Base-by-base conservation (phyloP, 2,888 invertebrate species). In the Zele albiditarsus region DNA sequence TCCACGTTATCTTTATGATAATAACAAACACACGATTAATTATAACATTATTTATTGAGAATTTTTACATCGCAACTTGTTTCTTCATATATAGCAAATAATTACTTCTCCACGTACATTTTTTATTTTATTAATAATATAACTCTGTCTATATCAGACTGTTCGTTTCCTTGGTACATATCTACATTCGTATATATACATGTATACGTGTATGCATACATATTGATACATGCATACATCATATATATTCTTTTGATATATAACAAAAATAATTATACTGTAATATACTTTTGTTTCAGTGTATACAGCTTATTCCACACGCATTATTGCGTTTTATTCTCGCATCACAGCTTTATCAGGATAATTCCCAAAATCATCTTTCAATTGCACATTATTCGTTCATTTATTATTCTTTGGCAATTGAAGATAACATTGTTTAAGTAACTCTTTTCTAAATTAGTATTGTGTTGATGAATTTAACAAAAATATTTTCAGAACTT, bases 111-210 rank as follows among this genome's bases (percentile, higher is more conserved):
- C 20, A 53, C n/a, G 27, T 27, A 27, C 60, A 60, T 16, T 60
- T 2, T 28, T 3, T 3, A 25, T 60, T 33, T n/a, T 42, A 14
- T 38, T 42, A n/a, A n/a, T 31, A 8, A 53, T 49, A 12, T 53
- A n/a, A 4, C 33, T 70, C 28, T 49, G 38, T 62, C 25, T 33
- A 42, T 20, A 65, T 73, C 78, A 77, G 74, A 78, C 78, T 76
- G 71, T 79, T 73, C 4, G 68, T 73, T 79, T 71, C 73, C 42
- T 73, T 77, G 74, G 77, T 68, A 69, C 20, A 20, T 23, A 20
- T 53, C 20, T 73, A 69, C 42, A 46, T 67, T 20, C 23, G 67
- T 53, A 73, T 8, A 73, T n/a, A n/a, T 23, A 66, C 14, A 46
- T 58, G 33, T 33, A 16, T 49, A 49, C 49, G 16, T n/a, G 49